Evolutionary conservation across 2,113 vertebrate genomes (phyloP), one percentile per base, ranked within the genome.

Genomic region (Stomatorhinus ivindoensis): DNA sequence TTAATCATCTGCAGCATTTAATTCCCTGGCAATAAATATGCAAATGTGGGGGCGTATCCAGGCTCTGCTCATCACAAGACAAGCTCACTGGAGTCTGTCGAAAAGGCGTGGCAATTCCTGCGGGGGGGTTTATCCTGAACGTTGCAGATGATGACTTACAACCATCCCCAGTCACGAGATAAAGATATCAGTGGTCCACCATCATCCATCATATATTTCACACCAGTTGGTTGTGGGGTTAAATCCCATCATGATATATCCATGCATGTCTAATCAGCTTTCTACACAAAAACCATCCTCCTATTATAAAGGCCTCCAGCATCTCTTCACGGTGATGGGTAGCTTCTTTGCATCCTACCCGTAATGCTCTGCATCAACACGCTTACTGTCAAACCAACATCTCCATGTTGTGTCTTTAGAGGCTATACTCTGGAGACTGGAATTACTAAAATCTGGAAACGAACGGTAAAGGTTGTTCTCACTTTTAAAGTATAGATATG

Each of bases 1-100:
- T 99, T 98, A 99, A 99, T 99, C 98, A 99, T 98, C 96, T 95
- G 96, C 96, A 96, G 97, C 95, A 97, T 98, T 98, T 98, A 97
- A 94, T 94, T 95, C 97, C 97, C 97, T 97, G 97, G 98, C 98
- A 99, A 99, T 99, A 99, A 99, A 99, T 99, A 99, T 99, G 98
- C 96, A 99, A 99, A 99, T 99, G 97, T 99, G 97, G 95, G 96
- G 93, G 97, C 6, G 82, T 46, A 97, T 97, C 96, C 97, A 97
- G 96, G 97, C 97, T 97, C 97, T 98, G 97, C 96, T 98, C 97
- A 95, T 98, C 98, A 97, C 97, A 97, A 97, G 97, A 97, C 97
- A 97, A 96, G 97, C 95, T 97, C 96, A 96, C 96, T 96, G 96
- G 96, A 95, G 96, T 95, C 95, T 95, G 96, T 85, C 91, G 90